These are phyloP conservation scores for Tholera decimalis DNA, from an alignment of 2,888 invertebrate genomes.

Conservation along the genomic window DNA sequence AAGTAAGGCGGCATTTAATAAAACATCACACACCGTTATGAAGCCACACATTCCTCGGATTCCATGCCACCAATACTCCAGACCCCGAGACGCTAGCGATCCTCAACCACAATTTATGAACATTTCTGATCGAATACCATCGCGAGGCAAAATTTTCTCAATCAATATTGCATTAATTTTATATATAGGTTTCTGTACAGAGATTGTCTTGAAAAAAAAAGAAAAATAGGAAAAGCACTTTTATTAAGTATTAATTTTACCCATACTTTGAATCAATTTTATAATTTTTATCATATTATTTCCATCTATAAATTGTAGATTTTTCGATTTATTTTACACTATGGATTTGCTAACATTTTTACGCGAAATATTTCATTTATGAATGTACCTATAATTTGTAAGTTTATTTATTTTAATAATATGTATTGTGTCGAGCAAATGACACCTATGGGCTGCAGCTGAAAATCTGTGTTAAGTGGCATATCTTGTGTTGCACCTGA, in stretches of 20 bases:
- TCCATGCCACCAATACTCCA: conserved; percentile 29
- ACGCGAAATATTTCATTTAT: no score
- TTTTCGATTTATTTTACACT: no score
- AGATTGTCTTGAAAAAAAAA: conserved; percentile 4
- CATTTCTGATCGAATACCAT: conserved; percentile 55
- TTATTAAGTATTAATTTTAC: not conserved
- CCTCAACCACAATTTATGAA: conserved; percentile 45
- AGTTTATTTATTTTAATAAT: no score
- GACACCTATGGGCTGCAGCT: no score
- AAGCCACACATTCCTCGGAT: conserved; percentile 45
- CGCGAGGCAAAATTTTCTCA: conserved; percentile 39
- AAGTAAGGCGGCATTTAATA: conserved; percentile 39
- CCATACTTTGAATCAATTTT: not conserved
- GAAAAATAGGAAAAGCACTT: not conserved
- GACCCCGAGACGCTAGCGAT: conserved; percentile 36
- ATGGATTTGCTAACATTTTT: no score
- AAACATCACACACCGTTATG: conserved; percentile 46
- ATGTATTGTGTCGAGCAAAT: no score
- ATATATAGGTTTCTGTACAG: conserved; percentile 11
- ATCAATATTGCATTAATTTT: conserved; percentile 58
- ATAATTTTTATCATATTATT: no score
- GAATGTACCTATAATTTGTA: no score
- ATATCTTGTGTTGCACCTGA: no score
- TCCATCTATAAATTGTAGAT: no score
- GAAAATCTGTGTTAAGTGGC: no score